A percentile compares a stretch with the other conserved stretches of the same genome.
Evolutionary conservation across 2,113 vertebrate genomes (phyloP).

Genomic region (Phalacrocorax pelagicus): DNA sequence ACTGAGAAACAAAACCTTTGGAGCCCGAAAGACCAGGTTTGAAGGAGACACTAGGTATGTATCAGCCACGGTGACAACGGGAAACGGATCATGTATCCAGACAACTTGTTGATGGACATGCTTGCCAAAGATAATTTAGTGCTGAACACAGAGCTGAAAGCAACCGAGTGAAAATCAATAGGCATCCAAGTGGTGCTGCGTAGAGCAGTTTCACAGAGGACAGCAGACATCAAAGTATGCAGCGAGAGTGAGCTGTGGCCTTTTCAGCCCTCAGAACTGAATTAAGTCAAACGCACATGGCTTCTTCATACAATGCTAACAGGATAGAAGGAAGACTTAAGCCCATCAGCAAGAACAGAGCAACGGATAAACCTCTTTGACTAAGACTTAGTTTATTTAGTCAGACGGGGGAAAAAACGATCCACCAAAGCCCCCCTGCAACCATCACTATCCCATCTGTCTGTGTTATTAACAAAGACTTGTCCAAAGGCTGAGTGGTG

Average conservation of each 20-base stretch:
- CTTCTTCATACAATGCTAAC: conserved; percentile 65
- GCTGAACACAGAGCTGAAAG: conserved; percentile 38
- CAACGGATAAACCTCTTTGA: conserved; percentile 59
- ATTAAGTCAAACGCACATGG: conserved; percentile 50
- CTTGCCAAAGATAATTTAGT: conserved; percentile 65
- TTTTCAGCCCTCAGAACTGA: conserved; percentile 43
- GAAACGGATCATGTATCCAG: not conserved
- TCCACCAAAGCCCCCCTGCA: conserved; percentile 36
- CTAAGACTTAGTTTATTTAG: conserved; percentile 61
- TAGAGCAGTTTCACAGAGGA: conserved; percentile 24
- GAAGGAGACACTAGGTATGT: not conserved
- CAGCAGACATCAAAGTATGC: conserved; percentile 55
- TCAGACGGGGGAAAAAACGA: conserved; percentile 16
- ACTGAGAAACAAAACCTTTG: not conserved
- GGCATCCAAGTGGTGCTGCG: conserved; percentile 22
- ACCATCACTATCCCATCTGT: conserved; percentile 60
- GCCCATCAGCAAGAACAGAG: conserved; percentile 63
- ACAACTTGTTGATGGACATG: conserved; percentile 64
- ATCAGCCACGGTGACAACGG: not conserved
- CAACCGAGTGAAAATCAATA: conserved; percentile 57
- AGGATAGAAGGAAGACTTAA: conserved; percentile 66
- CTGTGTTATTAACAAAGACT: conserved; percentile 58
- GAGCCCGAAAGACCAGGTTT: not conserved
- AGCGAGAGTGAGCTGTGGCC: conserved; percentile 59
- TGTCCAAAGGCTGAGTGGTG: conserved; percentile 27